Evolutionary conservation across 2,113 vertebrate genomes (phyloP), one percentile per base, ranked within the genome.

Genomic region (Thryonomys swinderianus): DNA sequence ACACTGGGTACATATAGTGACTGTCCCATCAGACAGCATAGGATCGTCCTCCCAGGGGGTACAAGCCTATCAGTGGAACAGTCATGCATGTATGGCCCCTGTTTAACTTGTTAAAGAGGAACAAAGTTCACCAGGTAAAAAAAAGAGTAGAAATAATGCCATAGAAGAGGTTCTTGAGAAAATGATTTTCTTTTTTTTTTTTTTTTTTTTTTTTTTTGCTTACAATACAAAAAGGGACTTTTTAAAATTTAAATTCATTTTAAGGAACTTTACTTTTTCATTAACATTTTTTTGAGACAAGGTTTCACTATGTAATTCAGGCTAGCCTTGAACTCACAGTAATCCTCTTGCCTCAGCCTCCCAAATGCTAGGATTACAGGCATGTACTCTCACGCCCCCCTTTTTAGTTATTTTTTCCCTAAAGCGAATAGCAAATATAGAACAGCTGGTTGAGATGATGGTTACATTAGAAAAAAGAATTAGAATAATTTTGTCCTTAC

Each of bases 391-490:
- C 30, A 34, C 4, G 32, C 62, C 12, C 4, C 4, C 11, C 25
- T 82, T 80, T 83, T 94, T 48, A 37, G 73, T 53, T 6, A 34
- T 69, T 79, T 71, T 87, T 74, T 73, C 48, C 13, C 8, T 55
- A 92, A 83, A 94, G 6, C 7, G 5, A 73, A 1, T 61, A 25
- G n/a, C 62, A 67, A 95, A 40, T 45, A 23, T 69, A 32, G 42
- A 87, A 2, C 12, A 51, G 32, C 48, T 78, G 59, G 79, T 3
- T 61, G 20, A 82, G 17, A 57, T 53, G 23, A 71, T 51, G 85
- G 40, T 82, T 79, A 78, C 5, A 18, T 48, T 92, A 90, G 55
- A 80, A 95, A 95, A 95, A 94, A 73, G 86, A 78, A n/a, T 86
- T 79, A 89, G 34, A 64, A 13, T 61, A 55, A 51, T 34, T 86